These are phyloP conservation scores for Ylistrum balloti DNA, from an alignment of 1,140 invertebrate species.

Conservation along the genomic window DNA sequence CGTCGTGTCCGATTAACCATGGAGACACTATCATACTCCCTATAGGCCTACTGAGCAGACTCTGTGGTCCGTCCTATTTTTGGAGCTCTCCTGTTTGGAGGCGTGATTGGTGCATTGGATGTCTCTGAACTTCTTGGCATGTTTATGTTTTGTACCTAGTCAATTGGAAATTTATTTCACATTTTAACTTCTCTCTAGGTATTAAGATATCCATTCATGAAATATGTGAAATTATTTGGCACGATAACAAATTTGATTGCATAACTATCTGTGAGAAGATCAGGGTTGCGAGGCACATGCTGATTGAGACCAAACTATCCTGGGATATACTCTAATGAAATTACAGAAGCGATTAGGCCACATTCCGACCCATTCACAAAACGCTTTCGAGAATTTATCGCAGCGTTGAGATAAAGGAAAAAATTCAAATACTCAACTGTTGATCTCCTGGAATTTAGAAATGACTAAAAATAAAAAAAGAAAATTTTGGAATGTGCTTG, in stretches of 20 bases:
- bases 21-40: neutral
- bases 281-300: neutral
- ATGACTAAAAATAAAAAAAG: neutral
- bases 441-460: neutral
- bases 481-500: slow-evolving; percentile 20
- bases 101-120: neutral
- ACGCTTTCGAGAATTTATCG: neutral
- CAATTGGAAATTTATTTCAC: neutral
- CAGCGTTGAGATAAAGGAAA: neutral
- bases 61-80: neutral
- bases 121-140: neutral
- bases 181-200: neutral
- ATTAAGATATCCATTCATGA: slow-evolving; percentile 10
- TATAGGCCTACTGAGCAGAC: neutral
- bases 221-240: slow-evolving; percentile 35
- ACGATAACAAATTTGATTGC: neutral
- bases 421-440: neutral
- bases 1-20: neutral
- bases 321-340: neutral
- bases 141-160: neutral
- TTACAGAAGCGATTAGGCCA: neutral
- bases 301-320: neutral
- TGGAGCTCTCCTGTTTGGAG: neutral
- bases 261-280: slow-evolving; percentile 14
- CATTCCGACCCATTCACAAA: slow-evolving; percentile 23